phyloP scores from a whole-genome alignment of 2,888 invertebrate genomes.

The Lobophora halterata region DNA sequence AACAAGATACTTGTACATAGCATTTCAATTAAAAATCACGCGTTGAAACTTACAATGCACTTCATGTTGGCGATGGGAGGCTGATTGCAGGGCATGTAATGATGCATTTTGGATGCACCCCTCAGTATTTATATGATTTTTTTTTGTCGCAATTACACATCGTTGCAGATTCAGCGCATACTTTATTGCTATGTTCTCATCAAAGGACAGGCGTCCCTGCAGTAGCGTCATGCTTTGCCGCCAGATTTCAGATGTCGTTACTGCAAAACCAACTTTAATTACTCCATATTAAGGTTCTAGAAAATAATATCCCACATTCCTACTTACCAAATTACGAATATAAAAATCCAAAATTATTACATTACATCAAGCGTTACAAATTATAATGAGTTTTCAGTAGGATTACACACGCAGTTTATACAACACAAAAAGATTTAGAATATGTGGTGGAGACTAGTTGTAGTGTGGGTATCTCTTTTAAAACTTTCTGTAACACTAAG shows the following conservation, averaged over 20 bases:
- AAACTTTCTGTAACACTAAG: too few species aligned
- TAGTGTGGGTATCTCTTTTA: too few species aligned
- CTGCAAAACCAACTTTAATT: slow-evolving; percentile 18
- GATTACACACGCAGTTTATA: slow-evolving; percentile 31
- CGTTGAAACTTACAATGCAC: slow-evolving; percentile 60
- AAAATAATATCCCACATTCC: slow-evolving; percentile 5
- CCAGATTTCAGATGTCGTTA: slow-evolving; percentile 11
- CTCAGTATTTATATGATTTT: slow-evolving; percentile 71
- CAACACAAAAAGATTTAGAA: too few species aligned
- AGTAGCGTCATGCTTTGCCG: slow-evolving; percentile 30
- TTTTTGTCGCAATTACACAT: slow-evolving; percentile 66
- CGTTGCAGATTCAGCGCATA: slow-evolving; percentile 57
- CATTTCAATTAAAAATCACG: background rate
- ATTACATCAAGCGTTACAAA: slow-evolving; percentile 26
- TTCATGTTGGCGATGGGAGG: slow-evolving; percentile 56
- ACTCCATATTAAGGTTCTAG: slow-evolving; percentile 2
- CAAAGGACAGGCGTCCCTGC: slow-evolving; percentile 57
- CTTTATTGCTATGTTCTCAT: slow-evolving; percentile 62
- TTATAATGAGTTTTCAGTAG: slow-evolving; percentile 25
- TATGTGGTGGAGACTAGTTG: too few species aligned
- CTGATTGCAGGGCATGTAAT: slow-evolving; percentile 51
- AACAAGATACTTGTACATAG: background rate
- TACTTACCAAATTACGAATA: slow-evolving; percentile 13
- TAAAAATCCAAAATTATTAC: slow-evolving; percentile 35
- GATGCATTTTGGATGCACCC: slow-evolving; percentile 70